phyloP scores from a whole-genome alignment of 2,797 vertebrate genomes.

The Hoplostethus atlanticus region DNA sequence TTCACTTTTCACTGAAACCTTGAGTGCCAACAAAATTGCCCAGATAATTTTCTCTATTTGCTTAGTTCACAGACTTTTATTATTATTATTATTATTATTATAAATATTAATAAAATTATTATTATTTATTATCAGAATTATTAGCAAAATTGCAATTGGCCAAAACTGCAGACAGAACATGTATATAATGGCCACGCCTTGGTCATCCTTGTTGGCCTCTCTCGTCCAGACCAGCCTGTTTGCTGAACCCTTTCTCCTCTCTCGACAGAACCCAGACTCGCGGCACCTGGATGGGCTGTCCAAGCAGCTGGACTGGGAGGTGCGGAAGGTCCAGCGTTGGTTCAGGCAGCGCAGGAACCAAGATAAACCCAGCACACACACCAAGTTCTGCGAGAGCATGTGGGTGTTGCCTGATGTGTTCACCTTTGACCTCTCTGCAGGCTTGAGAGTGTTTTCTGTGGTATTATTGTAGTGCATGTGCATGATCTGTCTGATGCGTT shows the following conservation, averaged over 20 bases:
- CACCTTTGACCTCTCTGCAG: slow-evolving; percentile 30
- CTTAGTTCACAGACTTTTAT: background rate
- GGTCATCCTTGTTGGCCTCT: background rate
- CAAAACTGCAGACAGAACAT: too few species aligned
- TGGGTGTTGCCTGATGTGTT: slow-evolving; percentile 77
- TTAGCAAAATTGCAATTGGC: background rate
- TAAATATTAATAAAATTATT: background rate
- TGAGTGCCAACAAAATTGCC: background rate
- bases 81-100: too few species aligned
- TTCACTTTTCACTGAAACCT: slow-evolving; percentile 5
- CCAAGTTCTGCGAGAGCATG: slow-evolving; percentile 99
- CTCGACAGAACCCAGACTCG: slow-evolving; percentile 90
- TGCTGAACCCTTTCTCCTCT: background rate
- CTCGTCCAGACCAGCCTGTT: background rate
- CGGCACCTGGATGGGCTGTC: slow-evolving; percentile 92
- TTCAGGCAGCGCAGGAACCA: slow-evolving; percentile 96
- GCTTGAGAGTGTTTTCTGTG: background rate
- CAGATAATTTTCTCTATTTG: background rate
- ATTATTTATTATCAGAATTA: background rate
- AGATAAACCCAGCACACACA: slow-evolving; percentile 94
- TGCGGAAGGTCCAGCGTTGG: slow-evolving; percentile 95
- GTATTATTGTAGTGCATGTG: background rate
- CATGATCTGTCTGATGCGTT: background rate
- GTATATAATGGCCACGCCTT: too few species aligned
- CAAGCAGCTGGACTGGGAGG: slow-evolving; percentile 98